Evolutionary conservation across 2,888 invertebrate species (phyloP).

Genomic region (Eristalis intricaria): DNA sequence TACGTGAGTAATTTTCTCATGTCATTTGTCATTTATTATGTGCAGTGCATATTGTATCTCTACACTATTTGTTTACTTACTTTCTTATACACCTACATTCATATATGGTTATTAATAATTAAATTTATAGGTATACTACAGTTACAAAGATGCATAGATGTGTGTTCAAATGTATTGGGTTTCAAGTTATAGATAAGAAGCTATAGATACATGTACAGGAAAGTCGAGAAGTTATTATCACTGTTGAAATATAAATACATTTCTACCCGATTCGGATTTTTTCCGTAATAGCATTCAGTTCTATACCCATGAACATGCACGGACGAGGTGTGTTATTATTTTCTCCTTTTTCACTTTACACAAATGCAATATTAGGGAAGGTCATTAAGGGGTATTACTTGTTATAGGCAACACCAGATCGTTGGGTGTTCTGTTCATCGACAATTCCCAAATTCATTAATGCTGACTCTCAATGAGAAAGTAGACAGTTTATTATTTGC

Average conservation of each 20-base stretch:
- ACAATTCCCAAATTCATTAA: too few relatives aligned
- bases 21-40: slow-evolving; percentile 71
- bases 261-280: slow-evolving; percentile 17
- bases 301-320: too few relatives aligned
- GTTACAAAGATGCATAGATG: not conserved
- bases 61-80: slow-evolving; percentile 58
- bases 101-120: slow-evolving; percentile 50
- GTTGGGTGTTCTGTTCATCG: too few relatives aligned
- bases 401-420: not conserved
- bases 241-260: not conserved
- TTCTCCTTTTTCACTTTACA: not conserved
- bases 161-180: not conserved
- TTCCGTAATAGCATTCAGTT: not conserved
- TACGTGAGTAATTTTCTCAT: slow-evolving; percentile 66
- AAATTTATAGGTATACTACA: slow-evolving; percentile 21
- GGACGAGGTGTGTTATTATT: too few relatives aligned
- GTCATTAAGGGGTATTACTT: slow-evolving; percentile 31
- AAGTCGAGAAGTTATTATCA: slow-evolving; percentile 37
- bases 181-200: not conserved
- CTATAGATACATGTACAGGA: slow-evolving; percentile 1
- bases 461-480: too few relatives aligned
- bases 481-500: too few relatives aligned
- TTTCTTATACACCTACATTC: slow-evolving; percentile 26
- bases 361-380: slow-evolving; percentile 24
- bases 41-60: slow-evolving; percentile 53